Base-by-base conservation (phyloP, 1,140 invertebrate species). In the Neomicropteryx cornuta region DNA sequence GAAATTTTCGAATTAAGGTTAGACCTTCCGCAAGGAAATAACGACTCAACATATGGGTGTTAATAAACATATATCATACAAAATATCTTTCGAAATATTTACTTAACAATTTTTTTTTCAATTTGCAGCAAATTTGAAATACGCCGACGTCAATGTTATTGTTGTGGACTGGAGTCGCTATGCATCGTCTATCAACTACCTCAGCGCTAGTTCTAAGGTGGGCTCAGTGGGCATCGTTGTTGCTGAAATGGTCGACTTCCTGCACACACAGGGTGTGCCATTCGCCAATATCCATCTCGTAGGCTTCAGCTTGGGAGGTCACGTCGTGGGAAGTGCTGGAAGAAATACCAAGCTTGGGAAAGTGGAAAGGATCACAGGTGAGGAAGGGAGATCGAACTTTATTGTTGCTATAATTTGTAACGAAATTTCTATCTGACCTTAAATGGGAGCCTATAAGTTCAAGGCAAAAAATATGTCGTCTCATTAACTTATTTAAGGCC, bases 281-380 rank as follows among this genome's bases (percentile, higher is more conserved):
- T 58, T 48, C 48, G 58, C 66, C 14, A 58, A 73, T 24, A 62
- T 83, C 29, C 82, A 90, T 46, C 51, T 89, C n/a, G 70, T 89
- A 40, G 87, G 87, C 0, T 84, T 87, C 58, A 87, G 84, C 46
- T 62, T 91, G 20, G 87, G 87, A 0, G 83, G 83, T 1, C 86
- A 91, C 43, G 72, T 87, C 16, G 78, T 81, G 0, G 85, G 84
- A 1, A 77, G 77, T 24, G 73, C 79, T 1, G 85, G 84, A 1
- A 68, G 71, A 41, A 39, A 56, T 13, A 39, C 58, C 18, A 55
- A 44, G 2, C 56, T 55, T 17, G 51, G 50, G 39, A 45, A 5
- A 35, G 33, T n/a, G n/a, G n/a, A n/a, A n/a, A n/a, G n/a, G n/a
- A n/a, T n/a, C n/a, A n/a, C n/a, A n/a, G n/a, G n/a, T n/a, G n/a